Evolutionary conservation across 2,113 vertebrate genomes (phyloP).

Genomic region (Formicarius rufipectus): DNA sequence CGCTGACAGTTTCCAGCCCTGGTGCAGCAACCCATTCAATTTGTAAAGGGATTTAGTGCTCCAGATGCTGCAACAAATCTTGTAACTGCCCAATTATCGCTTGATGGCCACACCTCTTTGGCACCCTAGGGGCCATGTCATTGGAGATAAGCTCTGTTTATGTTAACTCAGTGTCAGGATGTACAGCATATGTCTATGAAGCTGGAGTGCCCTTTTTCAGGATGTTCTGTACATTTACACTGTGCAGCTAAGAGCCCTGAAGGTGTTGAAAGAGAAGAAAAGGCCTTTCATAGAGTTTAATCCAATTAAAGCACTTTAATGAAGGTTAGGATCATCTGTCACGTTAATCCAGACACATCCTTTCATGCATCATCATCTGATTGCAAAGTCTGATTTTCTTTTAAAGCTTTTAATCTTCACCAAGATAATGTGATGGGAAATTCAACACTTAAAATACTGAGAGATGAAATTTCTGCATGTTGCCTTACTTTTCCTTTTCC

Average conservation of each 20-base stretch:
- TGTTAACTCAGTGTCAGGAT: constrained; percentile 44
- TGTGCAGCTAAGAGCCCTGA: constrained; percentile 24
- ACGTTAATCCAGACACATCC: constrained; percentile 54
- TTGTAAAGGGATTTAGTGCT: constrained; percentile 5
- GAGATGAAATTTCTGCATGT: background rate
- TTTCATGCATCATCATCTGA: constrained; percentile 54
- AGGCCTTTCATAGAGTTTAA: constrained; percentile 53
- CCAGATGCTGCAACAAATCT: constrained; percentile 28
- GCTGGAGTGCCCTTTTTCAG: constrained; percentile 43
- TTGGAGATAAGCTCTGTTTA: constrained; percentile 42
- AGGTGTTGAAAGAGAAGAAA: constrained; percentile 57
- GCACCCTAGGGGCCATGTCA: constrained; percentile 30
- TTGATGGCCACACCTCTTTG: constrained; percentile 9
- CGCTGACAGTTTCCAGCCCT: constrained; percentile 2
- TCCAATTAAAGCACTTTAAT: constrained; percentile 68
- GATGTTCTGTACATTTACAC: constrained; percentile 29
- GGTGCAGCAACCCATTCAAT: background rate
- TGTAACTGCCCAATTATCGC: constrained; percentile 50
- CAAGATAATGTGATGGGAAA: constrained; percentile 23
- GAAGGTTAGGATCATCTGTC: constrained; percentile 62
- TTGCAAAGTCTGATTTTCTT: constrained; percentile 43
- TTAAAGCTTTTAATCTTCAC: constrained; percentile 16
- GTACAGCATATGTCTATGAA: constrained; percentile 37
- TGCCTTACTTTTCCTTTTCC: rapidly evolving
- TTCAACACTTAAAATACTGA: background rate